phyloP scores from a whole-genome alignment of 2,113 vertebrate genomes.

The Pelusios castaneus region DNA sequence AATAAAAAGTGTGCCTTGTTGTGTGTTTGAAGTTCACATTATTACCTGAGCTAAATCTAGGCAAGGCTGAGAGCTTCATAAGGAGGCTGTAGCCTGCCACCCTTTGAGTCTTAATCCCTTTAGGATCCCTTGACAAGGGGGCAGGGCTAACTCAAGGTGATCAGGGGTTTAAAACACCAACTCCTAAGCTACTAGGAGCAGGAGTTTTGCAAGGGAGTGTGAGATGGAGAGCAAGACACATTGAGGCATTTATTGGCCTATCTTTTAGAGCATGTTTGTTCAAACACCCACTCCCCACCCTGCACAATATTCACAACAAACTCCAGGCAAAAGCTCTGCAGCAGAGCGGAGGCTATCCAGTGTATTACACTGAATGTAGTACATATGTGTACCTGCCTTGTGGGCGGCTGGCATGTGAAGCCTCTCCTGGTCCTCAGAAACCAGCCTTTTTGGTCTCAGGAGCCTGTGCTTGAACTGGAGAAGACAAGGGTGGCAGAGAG shows the following conservation, averaged over 20 bases:
- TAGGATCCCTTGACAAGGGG: neutral
- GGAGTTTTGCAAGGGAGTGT: neutral
- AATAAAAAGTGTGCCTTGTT: no score
- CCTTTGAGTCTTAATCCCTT: neutral
- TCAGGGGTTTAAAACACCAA: neutral
- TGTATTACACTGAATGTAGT: no score
- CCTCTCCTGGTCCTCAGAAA: neutral
- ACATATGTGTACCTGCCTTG: neutral
- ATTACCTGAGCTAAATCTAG: no score
- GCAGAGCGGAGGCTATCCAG: neutral
- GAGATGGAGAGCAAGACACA: neutral
- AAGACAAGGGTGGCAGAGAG: neutral
- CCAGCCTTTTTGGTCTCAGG: no score
- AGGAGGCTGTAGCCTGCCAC: neutral
- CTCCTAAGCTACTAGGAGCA: no score
- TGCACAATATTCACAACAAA: no score
- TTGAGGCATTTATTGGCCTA: no score
- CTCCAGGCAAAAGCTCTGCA: neutral
- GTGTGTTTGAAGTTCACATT: neutral
- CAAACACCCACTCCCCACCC: no score
- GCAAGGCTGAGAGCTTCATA: neutral
- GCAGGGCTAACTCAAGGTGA: neutral
- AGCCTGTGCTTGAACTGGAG: neutral
- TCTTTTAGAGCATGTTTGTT: no score
- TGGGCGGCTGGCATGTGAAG: no score